Evolutionary conservation across 2,797 vertebrate species (phyloP).

Genomic region (Pagetopsis macropterus): DNA sequence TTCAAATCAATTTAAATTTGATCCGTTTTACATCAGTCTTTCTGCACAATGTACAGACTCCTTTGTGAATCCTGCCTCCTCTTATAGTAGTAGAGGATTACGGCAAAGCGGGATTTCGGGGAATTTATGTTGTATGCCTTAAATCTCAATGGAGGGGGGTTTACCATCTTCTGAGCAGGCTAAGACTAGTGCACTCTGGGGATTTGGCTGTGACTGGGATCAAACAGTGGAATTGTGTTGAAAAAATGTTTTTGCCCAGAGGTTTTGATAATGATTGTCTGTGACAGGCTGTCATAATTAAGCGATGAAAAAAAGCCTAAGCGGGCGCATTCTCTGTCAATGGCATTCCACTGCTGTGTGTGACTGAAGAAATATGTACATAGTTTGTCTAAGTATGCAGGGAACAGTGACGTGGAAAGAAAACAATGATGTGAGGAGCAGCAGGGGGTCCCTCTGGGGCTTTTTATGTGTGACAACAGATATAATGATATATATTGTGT

Average conservation of each 20-base stretch:
- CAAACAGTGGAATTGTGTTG: slow-evolving; percentile 38
- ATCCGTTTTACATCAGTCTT: background rate
- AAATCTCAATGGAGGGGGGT: slow-evolving; percentile 75
- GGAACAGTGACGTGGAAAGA: slow-evolving; percentile 55
- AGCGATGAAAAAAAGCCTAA: slow-evolving; percentile 18
- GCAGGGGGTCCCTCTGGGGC: slow-evolving; percentile 16
- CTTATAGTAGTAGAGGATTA: slow-evolving; percentile 62
- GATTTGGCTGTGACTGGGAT: slow-evolving; percentile 56
- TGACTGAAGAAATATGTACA: slow-evolving; percentile 70
- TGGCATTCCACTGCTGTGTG: slow-evolving; percentile 59
- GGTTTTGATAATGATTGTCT: slow-evolving; percentile 50
- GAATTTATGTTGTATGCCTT: slow-evolving; percentile 71
- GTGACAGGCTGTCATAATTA: slow-evolving; percentile 57
- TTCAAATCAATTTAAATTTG: background rate
- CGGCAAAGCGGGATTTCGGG: slow-evolving; percentile 51
- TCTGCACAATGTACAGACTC: background rate
- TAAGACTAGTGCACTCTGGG: slow-evolving; percentile 30
- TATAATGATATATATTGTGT: background rate
- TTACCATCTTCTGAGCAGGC: slow-evolving; percentile 58
- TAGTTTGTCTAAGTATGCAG: slow-evolving; percentile 62
- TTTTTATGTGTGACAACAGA: slow-evolving; percentile 4
- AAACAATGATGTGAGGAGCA: slow-evolving; percentile 45
- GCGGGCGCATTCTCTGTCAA: slow-evolving; percentile 5
- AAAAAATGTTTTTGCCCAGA: slow-evolving; percentile 39
- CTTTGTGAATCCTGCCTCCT: slow-evolving; percentile 42